Percentiles rank a stretch among this genome's conserved stretches.
Evolutionary conservation across 2,888 invertebrate species (phyloP).

Genomic region (Drosophila subsilvestris): DNA sequence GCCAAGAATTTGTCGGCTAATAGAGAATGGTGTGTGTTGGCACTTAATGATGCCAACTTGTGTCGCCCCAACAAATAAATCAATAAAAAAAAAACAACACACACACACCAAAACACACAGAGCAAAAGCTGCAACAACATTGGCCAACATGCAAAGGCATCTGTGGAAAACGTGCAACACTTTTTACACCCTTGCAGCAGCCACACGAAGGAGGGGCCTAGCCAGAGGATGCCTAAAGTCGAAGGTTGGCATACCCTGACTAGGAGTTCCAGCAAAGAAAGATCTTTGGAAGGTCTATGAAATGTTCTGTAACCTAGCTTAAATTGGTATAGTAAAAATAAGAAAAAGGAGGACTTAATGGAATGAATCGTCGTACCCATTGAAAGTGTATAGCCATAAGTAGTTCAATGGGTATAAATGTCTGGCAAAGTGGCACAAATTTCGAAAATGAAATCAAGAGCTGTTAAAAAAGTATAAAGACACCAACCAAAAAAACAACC

Average conservation of each 20-base stretch:
- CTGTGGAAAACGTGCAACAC: constrained; percentile 30
- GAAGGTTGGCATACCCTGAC: background rate
- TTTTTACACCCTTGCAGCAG: constrained; percentile 25
- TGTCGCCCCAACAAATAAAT: constrained; percentile 59
- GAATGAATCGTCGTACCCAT: background rate
- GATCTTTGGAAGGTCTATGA: background rate
- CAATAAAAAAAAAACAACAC: constrained; percentile 34
- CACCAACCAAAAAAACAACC: constrained; percentile 2
- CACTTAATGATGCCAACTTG: constrained; percentile 79
- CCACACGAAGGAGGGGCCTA: constrained; percentile 13
- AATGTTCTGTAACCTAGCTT: too few relatives aligned
- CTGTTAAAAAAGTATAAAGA: background rate
- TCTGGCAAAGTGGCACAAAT: background rate
- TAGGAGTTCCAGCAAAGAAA: background rate
- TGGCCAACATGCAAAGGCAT: constrained; percentile 34
- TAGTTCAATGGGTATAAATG: constrained; percentile 1
- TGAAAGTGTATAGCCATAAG: background rate
- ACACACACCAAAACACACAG: background rate
- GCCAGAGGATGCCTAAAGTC: background rate
- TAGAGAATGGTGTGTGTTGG: constrained; percentile 75
- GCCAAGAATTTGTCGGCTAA: constrained; percentile 80
- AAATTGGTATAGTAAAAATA: too few relatives aligned
- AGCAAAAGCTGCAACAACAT: constrained; percentile 25
- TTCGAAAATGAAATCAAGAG: background rate
- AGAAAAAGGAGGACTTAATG: background rate